Evolutionary conservation across 1,140 invertebrate genomes (phyloP), one percentile per base, ranked within the genome.

Genomic region (Radopholus similis): DNA sequence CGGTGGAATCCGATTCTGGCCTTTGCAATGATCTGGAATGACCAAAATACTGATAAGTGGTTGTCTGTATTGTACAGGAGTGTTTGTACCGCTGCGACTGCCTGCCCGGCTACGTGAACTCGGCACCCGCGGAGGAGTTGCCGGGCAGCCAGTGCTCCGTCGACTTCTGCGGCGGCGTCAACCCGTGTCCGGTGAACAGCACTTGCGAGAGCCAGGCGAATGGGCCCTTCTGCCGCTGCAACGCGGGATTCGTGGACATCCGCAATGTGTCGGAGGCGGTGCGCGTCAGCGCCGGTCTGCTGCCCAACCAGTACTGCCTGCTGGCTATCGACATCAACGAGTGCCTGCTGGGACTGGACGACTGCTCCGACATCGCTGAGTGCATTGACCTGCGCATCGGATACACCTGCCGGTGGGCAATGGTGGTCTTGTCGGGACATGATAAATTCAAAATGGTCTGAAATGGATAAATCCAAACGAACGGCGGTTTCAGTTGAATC

Each of bases 81-180:
- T 72, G 81, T 72, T 68, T 79, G n/a, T 79, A 79, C 74, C 66
- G 73, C 35, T 81, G 80, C 59, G 71, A 78, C 64, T 79, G 77
- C 40, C 34, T 64, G 5, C 68, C 59, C 13, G 72, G 76, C 6
- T 81, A 63, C 67, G 66, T 67, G 38, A 80, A 81, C 44, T 65
- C 74, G 28, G 66, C 80, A 8, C 71, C 78, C 28, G 53, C 72
- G 40, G 78, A 68, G 44, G 13, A 62, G 34, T 64, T 81, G 26
- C 76, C 80, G n/a, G 78, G 78, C 30, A 72, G 71, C 44, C 38
- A 77, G 13, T 81, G 78, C 54, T 73, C 71, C n/a, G 44, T 81
- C 42, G 78, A 81, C 68, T 81, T 74, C 69, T 81, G 78, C 60
- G 70, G 60, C 44, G 78, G 81, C 44, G 76, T 81, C 51, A 73